Evolutionary conservation across 2,888 invertebrate genomes (phyloP), one percentile per base, ranked within the genome.

Genomic region (Rhagium mordax): DNA sequence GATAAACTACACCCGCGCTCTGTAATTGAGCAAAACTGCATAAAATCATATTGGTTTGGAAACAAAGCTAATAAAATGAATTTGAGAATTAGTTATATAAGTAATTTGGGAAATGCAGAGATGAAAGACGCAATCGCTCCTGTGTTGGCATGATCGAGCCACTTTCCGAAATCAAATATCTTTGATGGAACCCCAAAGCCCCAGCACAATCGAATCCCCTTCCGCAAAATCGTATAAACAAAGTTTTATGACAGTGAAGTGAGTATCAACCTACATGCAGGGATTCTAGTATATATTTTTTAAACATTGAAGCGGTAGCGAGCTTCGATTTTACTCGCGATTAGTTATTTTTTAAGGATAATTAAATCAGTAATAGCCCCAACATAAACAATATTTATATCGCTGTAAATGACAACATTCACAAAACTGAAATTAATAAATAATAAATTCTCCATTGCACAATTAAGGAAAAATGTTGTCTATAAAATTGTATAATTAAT

Each of bases 121-220:
- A 65, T 65, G 53, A 65, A 65, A 65, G 66, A 53, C 66, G 66
- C 51, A 65, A 65, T 65, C 51, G 15, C 59, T 59, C 15, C 59
- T 59, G 59, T 59, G 59, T 24, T 59, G 59, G 59, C 59, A 59
- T 57, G 24, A 24, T 59, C 59, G 8, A 59, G 59, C 24, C 59
- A 59, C 59, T 59, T 33, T 20, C 59, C 13, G 15, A 59, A 59
- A 29, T 27, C 49, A 48, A 65, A 51, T 65, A 65, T 65, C 21
- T 48, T 21, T 49, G 66, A 65, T 65, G 10, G 51, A 65, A 55
- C 49, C 21, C 51, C 66, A 68, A 29, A 51, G 16, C 51, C 51
- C 20, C 51, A 51, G 18, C 51, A 18, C 7, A 51, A 20, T 51
- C 51, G 18, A 20, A 51, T 51, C 16, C 10, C 18, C 51, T 18